These are phyloP conservation scores for Ellobius talpinus DNA, from an alignment of 2,113 vertebrate species.

Conservation along the genomic window DNA sequence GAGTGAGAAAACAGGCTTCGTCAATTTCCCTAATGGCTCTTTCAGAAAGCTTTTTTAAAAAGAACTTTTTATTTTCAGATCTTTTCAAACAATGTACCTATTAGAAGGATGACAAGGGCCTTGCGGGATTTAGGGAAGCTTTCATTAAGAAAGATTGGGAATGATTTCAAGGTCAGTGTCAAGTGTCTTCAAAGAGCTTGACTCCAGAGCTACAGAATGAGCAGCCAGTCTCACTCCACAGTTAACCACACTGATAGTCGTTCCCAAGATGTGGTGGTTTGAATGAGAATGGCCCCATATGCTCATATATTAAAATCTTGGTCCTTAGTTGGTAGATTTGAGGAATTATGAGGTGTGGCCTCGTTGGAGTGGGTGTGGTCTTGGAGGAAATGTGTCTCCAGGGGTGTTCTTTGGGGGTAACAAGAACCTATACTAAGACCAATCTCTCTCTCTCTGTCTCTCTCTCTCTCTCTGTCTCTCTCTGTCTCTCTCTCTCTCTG, in stretches of 20 bases:
- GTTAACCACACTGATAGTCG: background rate
- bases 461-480: background rate
- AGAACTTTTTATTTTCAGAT: slow-evolving; percentile 86
- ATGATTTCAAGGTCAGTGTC: slow-evolving; percentile 85
- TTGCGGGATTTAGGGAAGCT: slow-evolving; percentile 83
- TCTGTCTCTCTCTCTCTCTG: background rate
- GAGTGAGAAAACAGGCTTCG: slow-evolving; percentile 83
- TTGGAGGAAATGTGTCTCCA: background rate
- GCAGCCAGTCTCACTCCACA: background rate
- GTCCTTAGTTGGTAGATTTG: background rate
- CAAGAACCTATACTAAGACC: background rate
- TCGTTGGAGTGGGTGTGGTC: background rate
- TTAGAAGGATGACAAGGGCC: slow-evolving; percentile 82
- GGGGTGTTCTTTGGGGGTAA: too few relatives aligned
- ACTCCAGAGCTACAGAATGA: background rate
- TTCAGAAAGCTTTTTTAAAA: slow-evolving; percentile 75
- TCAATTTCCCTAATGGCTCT: slow-evolving; percentile 88
- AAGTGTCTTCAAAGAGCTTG: slow-evolving; percentile 80
- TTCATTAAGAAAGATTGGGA: slow-evolving; percentile 87
- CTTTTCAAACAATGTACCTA: slow-evolving; percentile 81
- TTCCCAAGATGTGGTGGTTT: background rate
- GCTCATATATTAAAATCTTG: background rate
- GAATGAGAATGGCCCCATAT: background rate
- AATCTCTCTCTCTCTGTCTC: background rate
- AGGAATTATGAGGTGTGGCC: background rate